Evolutionary conservation across 2,797 vertebrate species (phyloP).

Genomic region (Hippopotamyrus pictus): DNA sequence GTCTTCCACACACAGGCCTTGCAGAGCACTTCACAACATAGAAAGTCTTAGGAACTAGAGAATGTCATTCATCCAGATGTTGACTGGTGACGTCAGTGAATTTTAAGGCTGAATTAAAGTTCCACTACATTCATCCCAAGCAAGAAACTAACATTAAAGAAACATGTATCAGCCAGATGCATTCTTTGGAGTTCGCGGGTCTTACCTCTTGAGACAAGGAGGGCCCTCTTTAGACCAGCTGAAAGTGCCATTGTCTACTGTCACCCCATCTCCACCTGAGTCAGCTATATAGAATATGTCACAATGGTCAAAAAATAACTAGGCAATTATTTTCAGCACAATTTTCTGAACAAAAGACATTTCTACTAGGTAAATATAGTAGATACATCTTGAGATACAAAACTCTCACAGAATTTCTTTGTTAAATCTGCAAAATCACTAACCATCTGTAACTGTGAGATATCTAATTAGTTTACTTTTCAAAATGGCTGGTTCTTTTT

Average conservation of each 20-base stretch:
- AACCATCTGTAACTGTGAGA: neutral
- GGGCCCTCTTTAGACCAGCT: conserved; percentile 58
- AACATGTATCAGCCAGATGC: neutral
- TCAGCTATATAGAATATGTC: neutral
- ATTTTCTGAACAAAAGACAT: neutral
- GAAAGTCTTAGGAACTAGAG: neutral
- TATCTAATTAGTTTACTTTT: neutral
- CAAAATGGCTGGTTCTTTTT: neutral
- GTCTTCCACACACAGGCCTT: neutral
- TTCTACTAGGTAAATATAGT: neutral
- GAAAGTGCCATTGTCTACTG: conserved; percentile 63
- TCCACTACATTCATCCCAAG: neutral
- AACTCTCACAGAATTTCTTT: neutral
- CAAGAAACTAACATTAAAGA: neutral
- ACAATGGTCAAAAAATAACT: neutral
- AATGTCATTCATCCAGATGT: neutral
- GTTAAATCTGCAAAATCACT: neutral
- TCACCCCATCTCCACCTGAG: conserved; percentile 45
- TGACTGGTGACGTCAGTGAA: neutral
- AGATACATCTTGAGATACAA: neutral
- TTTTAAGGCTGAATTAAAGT: neutral
- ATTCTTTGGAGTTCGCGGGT: neutral
- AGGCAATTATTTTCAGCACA: neutral
- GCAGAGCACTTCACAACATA: neutral
- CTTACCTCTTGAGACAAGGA: conserved; percentile 68